Evolutionary conservation across 2,888 invertebrate species (phyloP), one percentile per base, ranked within the genome.

Genomic region (Amphipoea lucens): DNA sequence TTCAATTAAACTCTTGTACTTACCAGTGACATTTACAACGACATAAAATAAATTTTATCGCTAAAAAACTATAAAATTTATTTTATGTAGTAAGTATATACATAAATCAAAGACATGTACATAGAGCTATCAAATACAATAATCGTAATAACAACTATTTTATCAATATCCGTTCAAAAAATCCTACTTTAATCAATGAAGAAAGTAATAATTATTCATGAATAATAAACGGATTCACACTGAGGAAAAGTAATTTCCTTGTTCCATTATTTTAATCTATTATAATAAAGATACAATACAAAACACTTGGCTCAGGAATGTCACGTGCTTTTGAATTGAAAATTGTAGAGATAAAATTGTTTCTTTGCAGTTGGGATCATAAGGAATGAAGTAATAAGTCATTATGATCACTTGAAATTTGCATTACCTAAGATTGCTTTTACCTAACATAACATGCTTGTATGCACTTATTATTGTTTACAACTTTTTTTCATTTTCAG

Each of bases 1-100:
- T 68, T 51, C 29, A 74, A 75, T 69, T 62, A 82, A 74, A 66
- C 40, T 42, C 36, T 12, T 40, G 14, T 42, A 29, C 11, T 48
- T 48, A 51, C 40, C 9, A 20, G n/a, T 54, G 66, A 11, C 42
- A 74, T 70, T 73, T 63, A 5, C 23, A 67, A 40, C 45, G 0
- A n/a, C 23, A 57, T 40, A 45, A 70, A 69, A 67, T 60, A 45
- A 17, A 12, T 72, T 48, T 54, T 45, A 60, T 60, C 36, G 36
- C 36, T 36, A 11, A 14, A 72, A 42, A 40, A 42, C 14, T 3
- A 45, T 40, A 51, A 57, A 40, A 40, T 40, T 40, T 36, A 36
- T 36, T 36, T 36, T 3, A 36, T 36, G 36, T 36, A 36, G 36
- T 36, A 57, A 20, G 1, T 29, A 9, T n/a, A 17, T 48, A 45